Conservation (phyloP, 2,888 invertebrate genomes). For the Lithophane socia region DNA sequence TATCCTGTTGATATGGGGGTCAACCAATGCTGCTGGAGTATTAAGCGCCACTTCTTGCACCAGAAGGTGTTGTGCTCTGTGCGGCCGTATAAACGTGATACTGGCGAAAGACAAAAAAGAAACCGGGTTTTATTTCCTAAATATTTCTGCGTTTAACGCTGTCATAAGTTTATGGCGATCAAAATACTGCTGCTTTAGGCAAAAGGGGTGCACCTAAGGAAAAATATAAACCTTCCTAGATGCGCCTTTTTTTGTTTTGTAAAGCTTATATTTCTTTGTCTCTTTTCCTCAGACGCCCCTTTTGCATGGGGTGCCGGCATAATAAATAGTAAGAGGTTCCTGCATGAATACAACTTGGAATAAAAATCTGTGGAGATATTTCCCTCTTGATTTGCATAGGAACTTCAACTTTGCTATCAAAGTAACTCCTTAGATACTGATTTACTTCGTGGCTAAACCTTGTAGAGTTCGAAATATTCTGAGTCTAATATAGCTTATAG, state of each 20-base stretch:
- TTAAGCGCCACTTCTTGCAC: background rate
- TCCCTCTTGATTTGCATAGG: background rate
- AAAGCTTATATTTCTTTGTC: background rate
- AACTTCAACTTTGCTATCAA: background rate
- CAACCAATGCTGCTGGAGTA: too few relatives aligned
- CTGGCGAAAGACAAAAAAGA: background rate
- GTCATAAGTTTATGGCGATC: background rate
- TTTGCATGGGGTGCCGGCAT: background rate
- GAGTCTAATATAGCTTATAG: too few relatives aligned
- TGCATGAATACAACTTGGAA: conserved; percentile 25
- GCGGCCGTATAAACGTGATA: too few relatives aligned
- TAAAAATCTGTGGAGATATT: conserved; percentile 20
- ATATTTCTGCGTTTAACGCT: conserved; percentile 14
- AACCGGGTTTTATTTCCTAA: conserved; percentile 6
- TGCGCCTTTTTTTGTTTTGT: background rate
- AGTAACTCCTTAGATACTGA: background rate
- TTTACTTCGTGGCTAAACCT: background rate
- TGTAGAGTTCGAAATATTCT: conserved; percentile 7
- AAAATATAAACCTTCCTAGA: background rate
- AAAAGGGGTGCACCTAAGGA: background rate
- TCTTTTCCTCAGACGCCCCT: background rate
- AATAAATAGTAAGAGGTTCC: conserved; percentile 43
- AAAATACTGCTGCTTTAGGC: background rate
- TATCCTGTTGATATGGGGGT: too few relatives aligned
- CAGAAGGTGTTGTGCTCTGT: too few relatives aligned